Conservation (phyloP, 2,888 invertebrate species). For the Caenorhabditis afra region DNA sequence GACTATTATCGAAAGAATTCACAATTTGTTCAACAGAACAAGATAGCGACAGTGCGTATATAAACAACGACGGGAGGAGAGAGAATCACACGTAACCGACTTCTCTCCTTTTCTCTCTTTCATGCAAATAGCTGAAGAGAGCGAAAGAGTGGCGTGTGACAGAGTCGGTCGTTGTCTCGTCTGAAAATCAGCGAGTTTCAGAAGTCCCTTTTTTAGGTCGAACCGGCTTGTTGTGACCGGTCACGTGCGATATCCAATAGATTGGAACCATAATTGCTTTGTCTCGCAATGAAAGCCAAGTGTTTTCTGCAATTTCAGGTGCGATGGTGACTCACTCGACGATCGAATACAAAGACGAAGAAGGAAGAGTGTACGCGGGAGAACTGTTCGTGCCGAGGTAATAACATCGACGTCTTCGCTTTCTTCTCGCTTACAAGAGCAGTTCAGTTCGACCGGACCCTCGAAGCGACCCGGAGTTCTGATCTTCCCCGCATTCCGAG, state of each 20-base stretch:
- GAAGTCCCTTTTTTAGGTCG: no score
- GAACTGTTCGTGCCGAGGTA: conserved; percentile 23
- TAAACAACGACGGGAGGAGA: no score
- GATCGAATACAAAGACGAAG: conserved; percentile 14
- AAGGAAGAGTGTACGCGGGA: conserved; percentile 25
- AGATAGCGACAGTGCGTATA: neutral
- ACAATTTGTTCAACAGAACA: neutral
- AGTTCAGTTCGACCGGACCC: conserved; percentile 40
- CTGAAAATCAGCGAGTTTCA: no score
- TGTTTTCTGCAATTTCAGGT: neutral
- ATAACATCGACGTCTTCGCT: neutral
- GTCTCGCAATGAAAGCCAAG: no score
- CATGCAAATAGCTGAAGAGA: no score
- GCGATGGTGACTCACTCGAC: conserved; percentile 16
- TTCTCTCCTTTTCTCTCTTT: neutral
- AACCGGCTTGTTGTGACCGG: no score
- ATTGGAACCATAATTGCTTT: no score
- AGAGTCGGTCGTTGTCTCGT: no score
- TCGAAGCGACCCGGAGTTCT: conserved; percentile 63
- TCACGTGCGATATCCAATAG: no score
- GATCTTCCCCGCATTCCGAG: conserved; percentile 72
- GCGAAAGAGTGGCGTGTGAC: no score
- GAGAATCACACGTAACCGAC: no score
- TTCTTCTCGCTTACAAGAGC: neutral
- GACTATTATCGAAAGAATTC: conserved; percentile 7